Evolutionary conservation across 2,113 vertebrate genomes (phyloP).

Genomic region (Bostrychus sinensis): DNA sequence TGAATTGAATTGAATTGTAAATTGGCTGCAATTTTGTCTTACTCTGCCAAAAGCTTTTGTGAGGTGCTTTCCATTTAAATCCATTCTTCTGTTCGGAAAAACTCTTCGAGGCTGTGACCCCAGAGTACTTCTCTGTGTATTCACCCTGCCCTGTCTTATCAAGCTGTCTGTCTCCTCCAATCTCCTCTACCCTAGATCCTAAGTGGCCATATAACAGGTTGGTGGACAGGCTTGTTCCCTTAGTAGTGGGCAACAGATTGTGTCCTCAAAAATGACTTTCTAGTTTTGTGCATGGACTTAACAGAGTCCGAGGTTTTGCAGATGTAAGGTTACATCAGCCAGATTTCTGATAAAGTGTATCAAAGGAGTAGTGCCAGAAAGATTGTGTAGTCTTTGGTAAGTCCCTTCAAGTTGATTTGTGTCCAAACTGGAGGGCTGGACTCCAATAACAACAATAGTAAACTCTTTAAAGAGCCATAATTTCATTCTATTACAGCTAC

Average conservation of each 20-base stretch:
- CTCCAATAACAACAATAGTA: neutral
- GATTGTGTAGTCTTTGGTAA: constrained; percentile 31
- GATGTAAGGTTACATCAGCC: constrained; percentile 29
- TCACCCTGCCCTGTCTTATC: constrained; percentile 9
- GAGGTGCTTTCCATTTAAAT: constrained; percentile 23
- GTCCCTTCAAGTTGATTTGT: constrained; percentile 14
- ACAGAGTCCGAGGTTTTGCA: constrained; percentile 17
- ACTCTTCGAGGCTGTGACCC: constrained; percentile 29
- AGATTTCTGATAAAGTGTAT: constrained; percentile 24
- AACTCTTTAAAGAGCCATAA: neutral
- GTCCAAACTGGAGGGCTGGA: constrained; percentile 29
- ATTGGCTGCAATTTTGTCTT: neutral
- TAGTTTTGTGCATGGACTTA: constrained; percentile 1
- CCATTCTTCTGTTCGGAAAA: constrained; percentile 27
- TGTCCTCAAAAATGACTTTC: constrained; percentile 24
- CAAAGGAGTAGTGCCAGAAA: constrained; percentile 28
- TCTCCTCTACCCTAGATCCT: neutral
- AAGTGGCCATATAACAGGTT: neutral
- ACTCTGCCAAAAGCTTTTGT: neutral
- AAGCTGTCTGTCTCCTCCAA: constrained; percentile 6
- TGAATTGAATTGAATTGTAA: no score
- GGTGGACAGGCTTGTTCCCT: neutral
- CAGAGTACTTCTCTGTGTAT: constrained; percentile 29
- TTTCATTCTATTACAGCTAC: neutral
- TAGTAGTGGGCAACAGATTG: neutral